Evolutionary conservation across 2,113 vertebrate species (phyloP).

Genomic region (Rissa tridactyla): DNA sequence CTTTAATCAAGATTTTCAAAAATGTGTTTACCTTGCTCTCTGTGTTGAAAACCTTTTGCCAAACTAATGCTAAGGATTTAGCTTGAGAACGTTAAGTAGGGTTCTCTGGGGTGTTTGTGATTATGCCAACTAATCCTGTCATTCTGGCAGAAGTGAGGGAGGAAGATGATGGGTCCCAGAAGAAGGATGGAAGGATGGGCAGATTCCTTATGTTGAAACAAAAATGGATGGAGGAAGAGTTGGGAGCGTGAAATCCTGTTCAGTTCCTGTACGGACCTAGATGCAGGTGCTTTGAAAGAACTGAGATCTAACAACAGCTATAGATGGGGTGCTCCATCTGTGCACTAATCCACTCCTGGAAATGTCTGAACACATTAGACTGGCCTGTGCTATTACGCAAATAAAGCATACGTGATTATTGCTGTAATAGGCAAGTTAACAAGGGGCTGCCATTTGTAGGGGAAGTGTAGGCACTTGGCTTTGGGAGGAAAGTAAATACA

Average conservation of each 20-base stretch:
- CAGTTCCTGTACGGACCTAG: background rate
- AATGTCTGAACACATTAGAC: background rate
- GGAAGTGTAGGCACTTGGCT: background rate
- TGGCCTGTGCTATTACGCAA: background rate
- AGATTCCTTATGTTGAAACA: background rate
- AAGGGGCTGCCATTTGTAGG: background rate
- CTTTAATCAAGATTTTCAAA: slow-evolving; percentile 7
- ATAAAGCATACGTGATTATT: background rate
- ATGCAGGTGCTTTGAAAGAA: background rate
- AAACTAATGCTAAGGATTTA: background rate
- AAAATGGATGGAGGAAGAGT: background rate
- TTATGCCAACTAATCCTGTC: slow-evolving; percentile 7
- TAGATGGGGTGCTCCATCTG: background rate
- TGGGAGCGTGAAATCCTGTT: background rate
- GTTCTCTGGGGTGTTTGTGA: background rate
- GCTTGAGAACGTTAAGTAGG: background rate
- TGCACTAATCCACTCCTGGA: background rate
- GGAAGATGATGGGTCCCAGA: background rate
- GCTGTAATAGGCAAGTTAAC: background rate
- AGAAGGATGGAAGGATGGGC: background rate
- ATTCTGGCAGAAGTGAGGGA: background rate
- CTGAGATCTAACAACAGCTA: background rate
- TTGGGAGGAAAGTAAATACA: background rate
- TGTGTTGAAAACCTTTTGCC: background rate
- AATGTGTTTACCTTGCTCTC: background rate